Conservation (phyloP, 1,140 invertebrate genomes). For the Bilobella aurantiaca region DNA sequence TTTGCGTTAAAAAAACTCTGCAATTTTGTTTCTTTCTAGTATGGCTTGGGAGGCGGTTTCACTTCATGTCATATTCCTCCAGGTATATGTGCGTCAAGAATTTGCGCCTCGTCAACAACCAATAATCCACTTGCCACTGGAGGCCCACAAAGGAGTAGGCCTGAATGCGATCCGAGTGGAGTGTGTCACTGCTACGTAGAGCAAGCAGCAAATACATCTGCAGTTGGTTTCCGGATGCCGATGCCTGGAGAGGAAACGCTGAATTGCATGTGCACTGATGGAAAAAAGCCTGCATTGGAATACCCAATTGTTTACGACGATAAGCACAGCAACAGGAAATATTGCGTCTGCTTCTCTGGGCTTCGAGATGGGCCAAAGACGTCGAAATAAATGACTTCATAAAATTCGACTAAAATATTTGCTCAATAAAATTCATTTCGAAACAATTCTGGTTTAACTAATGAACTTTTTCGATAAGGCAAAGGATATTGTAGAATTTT, state of each 20-base stretch:
- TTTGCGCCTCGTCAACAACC: background rate
- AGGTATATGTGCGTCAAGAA: background rate
- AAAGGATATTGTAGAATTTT: too few relatives aligned
- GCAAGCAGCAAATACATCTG: background rate
- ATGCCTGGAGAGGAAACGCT: background rate
- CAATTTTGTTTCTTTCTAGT: background rate
- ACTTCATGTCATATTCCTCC: background rate
- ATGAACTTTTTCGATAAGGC: too few relatives aligned
- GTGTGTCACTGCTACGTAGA: background rate
- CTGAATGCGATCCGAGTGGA: background rate
- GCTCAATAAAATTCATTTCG: too few relatives aligned
- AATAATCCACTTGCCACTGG: too few relatives aligned
- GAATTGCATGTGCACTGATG: background rate
- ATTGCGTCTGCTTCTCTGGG: background rate
- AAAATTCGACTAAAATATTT: too few relatives aligned
- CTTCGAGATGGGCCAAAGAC: too few relatives aligned
- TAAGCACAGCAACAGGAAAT: background rate
- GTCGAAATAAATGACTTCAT: too few relatives aligned
- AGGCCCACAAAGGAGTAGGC: too few relatives aligned
- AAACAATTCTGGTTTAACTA: too few relatives aligned
- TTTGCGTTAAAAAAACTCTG: too few relatives aligned
- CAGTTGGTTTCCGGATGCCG: background rate
- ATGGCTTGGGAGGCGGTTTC: background rate
- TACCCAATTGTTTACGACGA: background rate
- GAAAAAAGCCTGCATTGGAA: background rate